Evolutionary conservation across 2,888 invertebrate species (phyloP).

Genomic region (Volucella inanis): DNA sequence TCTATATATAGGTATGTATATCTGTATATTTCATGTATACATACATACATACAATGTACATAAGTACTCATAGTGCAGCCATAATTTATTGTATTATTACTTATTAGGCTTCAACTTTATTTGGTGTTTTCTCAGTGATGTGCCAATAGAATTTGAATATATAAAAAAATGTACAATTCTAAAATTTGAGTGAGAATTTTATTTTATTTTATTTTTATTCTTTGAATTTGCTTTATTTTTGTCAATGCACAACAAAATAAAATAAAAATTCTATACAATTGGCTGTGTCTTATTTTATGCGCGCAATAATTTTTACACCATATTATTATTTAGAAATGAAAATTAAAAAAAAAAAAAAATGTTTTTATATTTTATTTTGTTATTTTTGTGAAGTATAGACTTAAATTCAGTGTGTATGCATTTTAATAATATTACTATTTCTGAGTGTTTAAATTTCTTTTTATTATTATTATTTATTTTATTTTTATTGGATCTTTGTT

Average conservation of each 20-base stretch:
- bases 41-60: conserved; percentile 4
- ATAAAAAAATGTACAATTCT: not conserved
- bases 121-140: conserved; percentile 18
- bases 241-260: no score
- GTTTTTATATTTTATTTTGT: conserved; percentile 4
- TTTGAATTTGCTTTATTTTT: no score
- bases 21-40: not conserved
- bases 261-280: no score
- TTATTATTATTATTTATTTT: not conserved
- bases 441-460: conserved; percentile 2
- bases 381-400: conserved; percentile 14
- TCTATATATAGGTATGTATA: not conserved
- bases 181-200: no score
- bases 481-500: not conserved
- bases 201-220: no score
- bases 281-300: no score
- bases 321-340: no score
- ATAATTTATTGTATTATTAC: not conserved
- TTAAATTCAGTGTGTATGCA: conserved; percentile 2
- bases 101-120: not conserved
- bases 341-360: not conserved
- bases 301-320: no score
- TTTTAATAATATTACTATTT: not conserved
- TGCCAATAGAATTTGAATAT: conserved; percentile 27
- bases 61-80: not conserved